These are phyloP conservation scores for Tapirus terrestris DNA, from an alignment of 2,113 vertebrate species.

Conservation along the genomic window DNA sequence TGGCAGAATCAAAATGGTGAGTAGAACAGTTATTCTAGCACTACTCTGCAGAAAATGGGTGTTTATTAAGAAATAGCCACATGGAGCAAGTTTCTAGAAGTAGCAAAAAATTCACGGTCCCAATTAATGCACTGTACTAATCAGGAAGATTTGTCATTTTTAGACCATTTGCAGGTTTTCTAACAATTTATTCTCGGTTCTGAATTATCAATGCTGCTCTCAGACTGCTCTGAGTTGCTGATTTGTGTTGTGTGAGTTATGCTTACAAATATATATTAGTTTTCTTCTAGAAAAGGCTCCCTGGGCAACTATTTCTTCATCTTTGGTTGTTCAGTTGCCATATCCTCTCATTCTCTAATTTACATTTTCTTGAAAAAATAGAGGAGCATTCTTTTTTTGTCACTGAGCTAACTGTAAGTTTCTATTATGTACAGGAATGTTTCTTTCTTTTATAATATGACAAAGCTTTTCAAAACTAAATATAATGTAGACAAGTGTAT, in stretches of 20 bases:
- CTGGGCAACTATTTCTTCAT: not conserved
- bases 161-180: slow-evolving; percentile 8
- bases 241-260: not conserved
- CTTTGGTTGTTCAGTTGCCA: not conserved
- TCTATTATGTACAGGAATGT: not conserved
- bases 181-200: slow-evolving; percentile 3
- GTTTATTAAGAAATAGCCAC: slow-evolving; percentile 13
- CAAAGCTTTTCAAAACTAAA: not conserved
- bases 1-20: not conserved
- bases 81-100: not conserved
- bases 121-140: not conserved
- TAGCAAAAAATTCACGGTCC: not conserved
- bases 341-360: not conserved
- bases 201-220: slow-evolving; percentile 26
- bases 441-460: not conserved
- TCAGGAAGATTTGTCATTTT: not conserved
- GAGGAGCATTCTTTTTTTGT: not conserved
- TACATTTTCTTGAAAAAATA: not conserved
- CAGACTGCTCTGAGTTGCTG: not conserved
- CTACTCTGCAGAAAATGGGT: not conserved
- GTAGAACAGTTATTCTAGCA: not conserved
- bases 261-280: not conserved
- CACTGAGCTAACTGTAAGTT: not conserved
- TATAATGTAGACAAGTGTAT: not conserved
- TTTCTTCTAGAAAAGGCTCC: not conserved